Percentiles rank a stretch among this genome's conserved stretches.
Evolutionary conservation across 1,140 invertebrate genomes (phyloP).

Genomic region (Leucophenga varia): DNA sequence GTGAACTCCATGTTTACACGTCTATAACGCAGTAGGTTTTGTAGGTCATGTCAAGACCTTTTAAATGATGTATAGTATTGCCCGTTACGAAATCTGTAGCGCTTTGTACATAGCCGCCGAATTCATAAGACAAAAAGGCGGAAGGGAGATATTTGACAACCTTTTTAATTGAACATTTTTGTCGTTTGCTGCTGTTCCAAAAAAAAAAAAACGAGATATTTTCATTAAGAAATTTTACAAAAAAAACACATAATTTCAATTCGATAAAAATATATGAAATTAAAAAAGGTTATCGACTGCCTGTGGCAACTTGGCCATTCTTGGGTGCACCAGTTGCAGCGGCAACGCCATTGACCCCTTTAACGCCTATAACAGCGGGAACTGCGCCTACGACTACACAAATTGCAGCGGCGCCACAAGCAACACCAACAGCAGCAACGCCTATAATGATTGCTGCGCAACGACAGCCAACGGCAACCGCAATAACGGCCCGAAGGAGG

Average conservation of each 20-base stretch:
- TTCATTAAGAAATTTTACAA: conserved; percentile 8
- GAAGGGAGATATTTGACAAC: no score
- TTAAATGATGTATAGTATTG: no score
- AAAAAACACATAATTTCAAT: conserved; percentile 3
- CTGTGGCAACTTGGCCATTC: conserved; percentile 57
- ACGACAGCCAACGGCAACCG: conserved; percentile 57
- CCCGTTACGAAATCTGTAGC: no score
- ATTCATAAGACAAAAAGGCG: no score
- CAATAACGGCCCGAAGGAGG: conserved; percentile 60
- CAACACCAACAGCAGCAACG: conserved; percentile 55
- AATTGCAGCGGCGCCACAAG: conserved; percentile 55
- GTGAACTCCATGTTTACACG: no score
- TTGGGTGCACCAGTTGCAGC: conserved; percentile 55
- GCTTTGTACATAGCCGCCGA: no score
- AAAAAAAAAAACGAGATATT: no score
- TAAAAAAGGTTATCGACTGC: conserved; percentile 62
- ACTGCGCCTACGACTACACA: no score
- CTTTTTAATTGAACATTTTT: no score
- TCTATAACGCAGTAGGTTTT: no score
- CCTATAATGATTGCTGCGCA: conserved; percentile 56
- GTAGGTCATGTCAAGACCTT: no score
- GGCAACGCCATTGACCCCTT: conserved; percentile 59
- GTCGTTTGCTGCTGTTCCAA: no score
- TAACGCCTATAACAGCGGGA: conserved; percentile 57
- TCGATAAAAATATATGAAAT: conserved; percentile 26